Evolutionary conservation across 1,140 invertebrate genomes (phyloP), one percentile per base, ranked within the genome.

Genomic region (Brachionus paranguensis): DNA sequence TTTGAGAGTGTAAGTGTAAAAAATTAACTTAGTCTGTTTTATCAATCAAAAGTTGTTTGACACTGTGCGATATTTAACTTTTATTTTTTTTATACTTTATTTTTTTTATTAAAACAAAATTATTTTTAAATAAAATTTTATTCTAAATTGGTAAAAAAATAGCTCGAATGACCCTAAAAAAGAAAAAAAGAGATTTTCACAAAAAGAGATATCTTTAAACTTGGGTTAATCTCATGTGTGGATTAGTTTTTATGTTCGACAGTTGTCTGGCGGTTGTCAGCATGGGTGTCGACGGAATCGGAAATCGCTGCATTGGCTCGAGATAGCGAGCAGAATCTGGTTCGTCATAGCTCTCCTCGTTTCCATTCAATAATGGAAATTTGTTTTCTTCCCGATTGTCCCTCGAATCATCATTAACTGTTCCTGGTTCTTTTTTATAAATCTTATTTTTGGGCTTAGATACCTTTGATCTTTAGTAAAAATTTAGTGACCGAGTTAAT

Each of bases 31-130:
- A 65, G 29, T 65, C 20, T 60, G 10, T 68, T 41, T 20, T 17
- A 72, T 72, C 37, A 76, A 76, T 50, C 72, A 76, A 76, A 50
- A 50, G 72, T 76, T 76, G 72, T 74, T 43, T 74, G 70, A 74
- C 33, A 43, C n/a, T 74, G 11, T 47, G 45, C 45, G 14, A 47
- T 74, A n/a, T 43, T 74, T 74, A 41, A 74, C 4, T 72, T 72
- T 72, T 41, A 12, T 74, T 41, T 20, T 74, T 70, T 70, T 29
- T 29, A 14, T 24, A 29, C 41, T 29, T 33, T 29, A 29, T 41
- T 74, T 74, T n/a, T 74, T 43, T 74, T 45, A 43, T 41, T 74
- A 20, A 41, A 74, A 74, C 2, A n/a, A 74, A 74, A 37, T 14
- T 6, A 43, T 74, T 43, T 74, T 37, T 76, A 29, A 76, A 76